Evolutionary conservation across 2,113 vertebrate genomes (phyloP), one percentile per base, ranked within the genome.

Genomic region (Bambusicola thoracicus): DNA sequence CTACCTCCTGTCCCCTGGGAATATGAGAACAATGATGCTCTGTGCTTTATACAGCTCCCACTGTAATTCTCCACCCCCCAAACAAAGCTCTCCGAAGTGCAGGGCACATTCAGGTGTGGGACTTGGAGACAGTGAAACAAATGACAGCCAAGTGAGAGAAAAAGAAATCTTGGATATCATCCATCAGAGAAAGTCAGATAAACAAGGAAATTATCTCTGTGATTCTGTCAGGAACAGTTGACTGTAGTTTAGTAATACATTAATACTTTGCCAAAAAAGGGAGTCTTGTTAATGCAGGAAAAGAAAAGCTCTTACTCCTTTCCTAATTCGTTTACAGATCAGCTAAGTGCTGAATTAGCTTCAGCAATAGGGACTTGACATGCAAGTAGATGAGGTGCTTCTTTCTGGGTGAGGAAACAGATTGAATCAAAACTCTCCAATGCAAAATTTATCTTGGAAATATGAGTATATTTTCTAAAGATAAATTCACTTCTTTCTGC

Each of bases 201-300:
- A 94, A 89, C 63, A 94, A 85, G 91, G 76, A 89, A 74, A 63
- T 92, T 44, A 74, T 58, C 68, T 79, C 59, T 41, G 48, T 34
- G n/a, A 77, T 77, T 91, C 59, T 87, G 25, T 85, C 51, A 40
- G 30, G 61, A 94, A 46, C 68, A 93, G 81, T 79, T 90, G 67
- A 87, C 70, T 91, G 46, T 62, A 46, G 17, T 70, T 94, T 67
- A 87, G 40, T 79, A 80, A 92, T 87, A 49, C 21, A 13, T 59
- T 91, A 77, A 25, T 66, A 59, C 70, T 89, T 82, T 91, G 85
- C 55, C 77, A n/a, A 68, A 77, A 66, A 56, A 34, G 0, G 10
- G 87, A 21, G 32, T 41, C 13, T 80, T 62, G 24, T 77, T 83
- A 85, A 67, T 77, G 27, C 20, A 82, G 34, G 56, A 87, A 89